These are phyloP conservation scores for Cebidichthys violaceus DNA, from an alignment of 2,113 vertebrate genomes.

Conservation along the genomic window DNA sequence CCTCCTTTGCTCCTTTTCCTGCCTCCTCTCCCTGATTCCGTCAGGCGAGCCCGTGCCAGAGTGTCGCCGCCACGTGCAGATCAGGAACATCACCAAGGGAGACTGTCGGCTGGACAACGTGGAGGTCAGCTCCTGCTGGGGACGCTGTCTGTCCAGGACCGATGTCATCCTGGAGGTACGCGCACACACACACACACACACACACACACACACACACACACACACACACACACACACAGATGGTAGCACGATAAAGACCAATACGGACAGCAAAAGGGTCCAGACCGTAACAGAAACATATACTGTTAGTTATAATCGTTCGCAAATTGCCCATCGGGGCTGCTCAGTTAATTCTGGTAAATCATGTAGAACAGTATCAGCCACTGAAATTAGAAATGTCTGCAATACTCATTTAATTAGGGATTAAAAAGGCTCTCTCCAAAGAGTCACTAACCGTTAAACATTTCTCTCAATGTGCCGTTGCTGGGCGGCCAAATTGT, in stretches of 20 bases:
- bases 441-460: neutral
- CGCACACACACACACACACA: neutral
- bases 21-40: neutral
- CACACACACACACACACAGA: neutral
- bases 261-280: neutral
- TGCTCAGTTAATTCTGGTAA: neutral
- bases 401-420: neutral
- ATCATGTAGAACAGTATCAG: neutral
- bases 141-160: constrained; percentile 88
- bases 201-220: neutral
- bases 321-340: neutral
- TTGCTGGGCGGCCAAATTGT: constrained; percentile 1
- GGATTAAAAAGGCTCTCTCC: neutral
- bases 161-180: constrained; percentile 89
- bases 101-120: constrained; percentile 87
- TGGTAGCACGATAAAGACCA: neutral
- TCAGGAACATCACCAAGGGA: constrained; percentile 91
- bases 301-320: neutral
- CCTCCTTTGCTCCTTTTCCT: neutral
- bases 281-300: neutral
- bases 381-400: neutral
- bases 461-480: neutral
- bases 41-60: constrained; percentile 79
- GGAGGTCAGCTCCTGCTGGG: constrained; percentile 90
- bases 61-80: constrained; percentile 85